phyloP scores from a whole-genome alignment of 1,140 invertebrate genomes.

The Drosophila athabasca region DNA sequence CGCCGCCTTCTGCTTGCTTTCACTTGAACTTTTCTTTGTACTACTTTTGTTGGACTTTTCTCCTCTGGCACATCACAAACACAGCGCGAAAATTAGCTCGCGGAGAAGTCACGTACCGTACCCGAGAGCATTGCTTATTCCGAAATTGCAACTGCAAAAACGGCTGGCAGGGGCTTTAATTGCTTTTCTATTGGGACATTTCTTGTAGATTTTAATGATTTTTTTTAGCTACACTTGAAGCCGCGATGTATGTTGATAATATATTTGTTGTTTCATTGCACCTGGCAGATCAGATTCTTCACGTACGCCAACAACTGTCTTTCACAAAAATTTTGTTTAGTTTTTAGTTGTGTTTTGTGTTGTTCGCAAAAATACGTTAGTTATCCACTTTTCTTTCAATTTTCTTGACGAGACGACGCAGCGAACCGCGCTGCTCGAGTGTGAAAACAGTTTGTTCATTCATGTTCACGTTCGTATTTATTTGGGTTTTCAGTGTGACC shows the following conservation, averaged over 20 bases:
- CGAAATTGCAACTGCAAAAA: constrained; percentile 44
- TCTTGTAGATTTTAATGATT: constrained; percentile 14
- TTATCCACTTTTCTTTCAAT: too few species aligned
- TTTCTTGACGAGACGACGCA: too few species aligned
- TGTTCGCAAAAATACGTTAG: too few species aligned
- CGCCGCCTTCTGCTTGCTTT: constrained; percentile 53
- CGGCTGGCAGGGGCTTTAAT: constrained; percentile 6
- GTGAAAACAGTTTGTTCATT: too few species aligned
- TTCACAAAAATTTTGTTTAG: too few species aligned
- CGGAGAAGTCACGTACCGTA: constrained; percentile 48
- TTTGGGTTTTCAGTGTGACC: too few species aligned
- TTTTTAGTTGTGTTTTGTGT: too few species aligned
- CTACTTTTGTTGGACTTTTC: constrained; percentile 20
- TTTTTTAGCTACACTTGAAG: constrained; percentile 1
- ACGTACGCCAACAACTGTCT: too few species aligned
- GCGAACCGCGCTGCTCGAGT: too few species aligned
- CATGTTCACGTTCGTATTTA: too few species aligned
- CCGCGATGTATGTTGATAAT: too few species aligned
- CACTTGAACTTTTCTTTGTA: constrained; percentile 62
- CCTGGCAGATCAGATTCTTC: too few species aligned
- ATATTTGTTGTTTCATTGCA: neutral
- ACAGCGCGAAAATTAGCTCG: constrained; percentile 43
- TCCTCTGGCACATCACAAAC: constrained; percentile 17
- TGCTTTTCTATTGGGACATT: constrained; percentile 29
- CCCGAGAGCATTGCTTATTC: constrained; percentile 46